phyloP scores from a whole-genome alignment of 2,113 vertebrate genomes.

The Elanus axillaris region DNA sequence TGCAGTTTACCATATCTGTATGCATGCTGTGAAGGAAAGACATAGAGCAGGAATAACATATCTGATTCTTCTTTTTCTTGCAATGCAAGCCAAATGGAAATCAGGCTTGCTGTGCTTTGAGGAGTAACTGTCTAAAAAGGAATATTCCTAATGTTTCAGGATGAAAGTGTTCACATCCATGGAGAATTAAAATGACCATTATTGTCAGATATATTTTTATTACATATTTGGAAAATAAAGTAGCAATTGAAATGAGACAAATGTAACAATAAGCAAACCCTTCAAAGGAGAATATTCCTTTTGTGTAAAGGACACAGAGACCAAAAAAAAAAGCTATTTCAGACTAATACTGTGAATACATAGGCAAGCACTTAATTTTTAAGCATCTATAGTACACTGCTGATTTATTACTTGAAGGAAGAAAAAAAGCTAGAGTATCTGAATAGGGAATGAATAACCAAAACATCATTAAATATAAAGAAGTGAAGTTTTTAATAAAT shows the following conservation, averaged over 20 bases:
- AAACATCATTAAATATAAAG: not conserved
- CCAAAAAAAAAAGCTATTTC: not conserved
- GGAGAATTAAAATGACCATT: not conserved
- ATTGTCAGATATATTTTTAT: not conserved
- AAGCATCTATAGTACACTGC: not conserved
- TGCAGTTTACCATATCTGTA: not conserved
- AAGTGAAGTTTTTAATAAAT: not conserved
- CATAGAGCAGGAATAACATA: not conserved
- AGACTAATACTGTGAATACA: not conserved
- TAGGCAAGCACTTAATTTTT: not conserved
- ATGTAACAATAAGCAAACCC: not conserved
- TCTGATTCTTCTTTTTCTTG: not conserved
- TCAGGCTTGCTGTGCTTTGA: not conserved
- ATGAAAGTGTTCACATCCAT: not conserved
- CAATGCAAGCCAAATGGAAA: not conserved
- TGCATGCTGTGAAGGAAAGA: not conserved
- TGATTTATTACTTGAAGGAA: not conserved
- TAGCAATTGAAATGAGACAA: not conserved
- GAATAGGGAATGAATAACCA: not conserved
- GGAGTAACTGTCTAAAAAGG: not conserved
- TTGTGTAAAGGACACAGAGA: not conserved
- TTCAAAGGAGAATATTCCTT: not conserved
- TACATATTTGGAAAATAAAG: not conserved
- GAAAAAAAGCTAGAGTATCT: not conserved
- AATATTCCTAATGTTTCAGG: not conserved